Evolutionary conservation across 1,140 invertebrate species (phyloP).

Genomic region (Pissodes strobi): DNA sequence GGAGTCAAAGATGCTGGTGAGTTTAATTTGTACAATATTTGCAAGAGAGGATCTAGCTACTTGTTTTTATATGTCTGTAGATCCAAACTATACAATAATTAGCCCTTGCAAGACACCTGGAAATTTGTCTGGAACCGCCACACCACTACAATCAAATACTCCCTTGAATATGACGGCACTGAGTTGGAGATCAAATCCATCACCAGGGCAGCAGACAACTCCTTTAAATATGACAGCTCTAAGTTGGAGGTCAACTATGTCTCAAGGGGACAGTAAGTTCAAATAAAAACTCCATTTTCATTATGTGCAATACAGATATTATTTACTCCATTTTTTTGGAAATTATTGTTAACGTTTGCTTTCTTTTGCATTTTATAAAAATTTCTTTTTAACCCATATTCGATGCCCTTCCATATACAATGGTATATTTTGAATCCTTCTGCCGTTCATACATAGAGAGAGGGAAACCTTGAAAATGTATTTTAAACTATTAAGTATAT

Average conservation of each 20-base stretch:
- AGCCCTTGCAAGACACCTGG: conserved; percentile 26
- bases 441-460: too few relatives aligned
- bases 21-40: too few relatives aligned
- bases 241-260: conserved; percentile 50
- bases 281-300: too few relatives aligned
- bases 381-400: too few relatives aligned
- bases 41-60: background rate
- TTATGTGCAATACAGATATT: too few relatives aligned
- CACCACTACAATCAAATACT: background rate
- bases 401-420: too few relatives aligned
- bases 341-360: too few relatives aligned
- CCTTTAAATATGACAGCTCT: conserved; percentile 51
- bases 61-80: conserved; percentile 18
- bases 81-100: conserved; percentile 43
- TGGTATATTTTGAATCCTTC: too few relatives aligned
- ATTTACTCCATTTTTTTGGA: too few relatives aligned
- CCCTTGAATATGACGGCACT: conserved; percentile 16
- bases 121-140: background rate
- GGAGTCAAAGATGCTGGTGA: conserved; percentile 51
- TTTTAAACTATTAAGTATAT: too few relatives aligned
- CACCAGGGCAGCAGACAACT: conserved; percentile 31
- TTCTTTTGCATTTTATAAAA: too few relatives aligned
- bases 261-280: conserved; percentile 47
- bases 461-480: too few relatives aligned
- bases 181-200: conserved; percentile 20